These are phyloP conservation scores for Drosophila bifasciata DNA, from an alignment of 1,140 invertebrate genomes.

Conservation along the genomic window DNA sequence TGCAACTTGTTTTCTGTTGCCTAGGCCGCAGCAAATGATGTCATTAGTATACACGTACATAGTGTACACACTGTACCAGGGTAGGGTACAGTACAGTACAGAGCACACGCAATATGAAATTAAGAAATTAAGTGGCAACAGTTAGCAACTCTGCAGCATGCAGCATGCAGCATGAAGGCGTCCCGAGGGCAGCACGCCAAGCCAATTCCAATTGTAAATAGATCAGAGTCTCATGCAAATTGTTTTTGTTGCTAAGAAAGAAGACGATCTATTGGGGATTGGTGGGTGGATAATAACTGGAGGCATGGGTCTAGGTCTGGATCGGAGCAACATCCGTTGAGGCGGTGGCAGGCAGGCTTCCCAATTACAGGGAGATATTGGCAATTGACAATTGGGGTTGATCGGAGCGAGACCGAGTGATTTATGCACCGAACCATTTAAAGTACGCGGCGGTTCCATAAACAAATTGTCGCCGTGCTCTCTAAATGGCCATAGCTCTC, in stretches of 20 bases:
- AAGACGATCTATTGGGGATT: slow-evolving; percentile 9
- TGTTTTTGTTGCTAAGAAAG: slow-evolving; percentile 42
- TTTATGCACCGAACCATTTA: slow-evolving; percentile 77
- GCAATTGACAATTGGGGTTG: slow-evolving; percentile 69
- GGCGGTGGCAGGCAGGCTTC: slow-evolving; percentile 28
- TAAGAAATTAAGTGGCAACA: slow-evolving; percentile 78
- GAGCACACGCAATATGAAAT: slow-evolving; percentile 59
- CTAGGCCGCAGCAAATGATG: slow-evolving; percentile 65
- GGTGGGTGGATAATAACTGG: slow-evolving; percentile 33
- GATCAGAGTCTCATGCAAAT: slow-evolving; percentile 60
- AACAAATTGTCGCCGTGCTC: slow-evolving; percentile 78
- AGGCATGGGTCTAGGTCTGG: too few species aligned
- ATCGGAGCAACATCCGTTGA: too few species aligned
- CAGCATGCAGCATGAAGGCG: slow-evolving; percentile 35
- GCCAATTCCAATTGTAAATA: slow-evolving; percentile 73
- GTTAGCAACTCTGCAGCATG: slow-evolving; percentile 72
- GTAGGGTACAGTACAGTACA: not conserved
- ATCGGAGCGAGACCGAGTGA: slow-evolving; percentile 63
- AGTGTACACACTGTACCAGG: slow-evolving; percentile 22
- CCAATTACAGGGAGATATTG: slow-evolving; percentile 67
- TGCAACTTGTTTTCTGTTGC: slow-evolving; percentile 25
- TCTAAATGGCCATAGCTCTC: slow-evolving; percentile 71
- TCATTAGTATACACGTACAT: slow-evolving; percentile 62
- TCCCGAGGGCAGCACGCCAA: slow-evolving; percentile 64
- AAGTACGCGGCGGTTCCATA: slow-evolving; percentile 77